Percentiles rank a stretch among this genome's conserved stretches.
These are phyloP conservation scores for Hydrotaea cyrtoneurina DNA, from an alignment of 2,888 invertebrate species.

Conservation along the genomic window DNA sequence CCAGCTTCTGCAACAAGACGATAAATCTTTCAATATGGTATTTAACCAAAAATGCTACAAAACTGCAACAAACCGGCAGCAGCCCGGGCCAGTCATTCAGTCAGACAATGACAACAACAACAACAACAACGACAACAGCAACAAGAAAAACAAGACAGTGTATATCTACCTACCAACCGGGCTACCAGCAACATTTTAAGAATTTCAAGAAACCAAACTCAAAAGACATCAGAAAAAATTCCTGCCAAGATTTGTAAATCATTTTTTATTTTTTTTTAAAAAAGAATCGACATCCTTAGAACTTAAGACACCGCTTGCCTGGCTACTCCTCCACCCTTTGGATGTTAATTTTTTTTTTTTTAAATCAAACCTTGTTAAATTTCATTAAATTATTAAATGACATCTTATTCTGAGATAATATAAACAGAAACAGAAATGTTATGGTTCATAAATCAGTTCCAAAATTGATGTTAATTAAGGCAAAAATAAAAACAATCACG, in stretches of 20 bases:
- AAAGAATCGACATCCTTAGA: constrained; percentile 68
- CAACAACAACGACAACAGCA: no score
- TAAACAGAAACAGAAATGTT: constrained; percentile 40
- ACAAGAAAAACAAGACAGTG: constrained; percentile 7
- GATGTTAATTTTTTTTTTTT: constrained; percentile 35
- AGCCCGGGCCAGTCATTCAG: constrained; percentile 47
- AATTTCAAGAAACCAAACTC: constrained; percentile 45
- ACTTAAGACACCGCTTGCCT: constrained; percentile 40
- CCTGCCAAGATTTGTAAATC: constrained; percentile 54
- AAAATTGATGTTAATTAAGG: constrained; percentile 55
- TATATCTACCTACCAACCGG: constrained; percentile 47
- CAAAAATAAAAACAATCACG: constrained; percentile 18
- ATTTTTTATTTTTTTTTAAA: constrained; percentile 71
- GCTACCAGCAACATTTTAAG: constrained; percentile 32
- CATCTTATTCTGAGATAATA: constrained; percentile 20
- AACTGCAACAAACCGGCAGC: constrained; percentile 70
- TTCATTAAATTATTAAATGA: constrained; percentile 53
- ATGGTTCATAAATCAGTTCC: constrained; percentile 54
- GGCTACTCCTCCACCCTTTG: neutral
- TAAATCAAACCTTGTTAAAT: constrained; percentile 64
- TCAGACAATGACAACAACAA: constrained; percentile 32
- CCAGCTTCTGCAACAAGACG: constrained; percentile 72
- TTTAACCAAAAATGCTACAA: constrained; percentile 72
- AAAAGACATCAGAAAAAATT: constrained; percentile 45
- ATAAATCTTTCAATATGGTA: constrained; percentile 80